A percentile compares a stretch with the other conserved stretches of the same genome.
Conservation (phyloP, 2,797 vertebrate species). For the Spinibarbus caldwelli region DNA sequence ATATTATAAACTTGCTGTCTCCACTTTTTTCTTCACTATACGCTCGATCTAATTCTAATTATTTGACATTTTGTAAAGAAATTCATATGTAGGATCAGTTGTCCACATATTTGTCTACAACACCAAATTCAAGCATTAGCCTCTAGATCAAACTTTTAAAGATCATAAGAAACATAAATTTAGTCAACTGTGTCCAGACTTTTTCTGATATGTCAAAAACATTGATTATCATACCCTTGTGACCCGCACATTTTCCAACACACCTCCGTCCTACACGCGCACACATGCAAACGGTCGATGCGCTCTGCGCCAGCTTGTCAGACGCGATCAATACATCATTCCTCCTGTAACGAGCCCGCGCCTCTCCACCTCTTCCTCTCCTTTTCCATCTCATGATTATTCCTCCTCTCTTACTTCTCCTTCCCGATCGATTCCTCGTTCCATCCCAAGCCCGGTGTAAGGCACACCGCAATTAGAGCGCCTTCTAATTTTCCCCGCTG, state of each 20-base stretch:
- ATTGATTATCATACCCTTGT: constrained; percentile 81
- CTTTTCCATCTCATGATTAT: constrained; percentile 63
- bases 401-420: constrained; percentile 78
- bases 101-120: background rate
- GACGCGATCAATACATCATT: constrained; percentile 92
- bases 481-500: constrained; percentile 77
- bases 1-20: background rate
- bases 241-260: constrained; percentile 66
- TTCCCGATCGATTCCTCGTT: constrained; percentile 79
- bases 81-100: background rate
- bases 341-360: constrained; percentile 85
- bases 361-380: constrained; percentile 59
- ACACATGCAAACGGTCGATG: constrained; percentile 78
- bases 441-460: constrained; percentile 81
- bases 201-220: constrained; percentile 64
- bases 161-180: background rate
- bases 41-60: background rate
- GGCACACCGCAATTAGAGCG: constrained; percentile 87
- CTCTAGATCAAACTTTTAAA: background rate
- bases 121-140: background rate
- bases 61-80: background rate
- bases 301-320: constrained; percentile 87
- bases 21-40: background rate
- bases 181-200: constrained; percentile 31
- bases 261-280: constrained; percentile 40